Conservation (phyloP, 2,797 vertebrate species). For the Aulostomus chinensis region DNA sequence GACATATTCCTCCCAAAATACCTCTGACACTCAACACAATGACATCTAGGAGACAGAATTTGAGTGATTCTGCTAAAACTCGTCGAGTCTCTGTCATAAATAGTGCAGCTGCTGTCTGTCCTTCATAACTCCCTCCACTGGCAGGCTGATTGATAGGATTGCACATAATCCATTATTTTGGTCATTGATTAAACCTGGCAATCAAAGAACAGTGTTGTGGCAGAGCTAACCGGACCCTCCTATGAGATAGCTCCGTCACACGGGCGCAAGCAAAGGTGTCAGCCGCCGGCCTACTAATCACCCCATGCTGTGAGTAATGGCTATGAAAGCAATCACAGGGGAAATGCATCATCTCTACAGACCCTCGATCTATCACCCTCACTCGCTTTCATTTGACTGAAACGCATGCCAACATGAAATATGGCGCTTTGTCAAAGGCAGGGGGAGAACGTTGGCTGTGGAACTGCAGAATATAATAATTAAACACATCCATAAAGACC, state of each 20-base stretch:
- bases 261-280: conserved; percentile 53
- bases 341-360: conserved; percentile 75
- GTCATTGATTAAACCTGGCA: conserved; percentile 55
- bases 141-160: conserved; percentile 54
- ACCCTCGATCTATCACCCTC: conserved; percentile 68
- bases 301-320: conserved; percentile 69
- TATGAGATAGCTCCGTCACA: conserved; percentile 48
- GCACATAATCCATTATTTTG: conserved; percentile 64
- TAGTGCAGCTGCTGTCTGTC: conserved; percentile 34
- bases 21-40: conserved; percentile 44
- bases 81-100: conserved; percentile 34
- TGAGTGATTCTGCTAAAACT: conserved; percentile 48
- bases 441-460: conserved; percentile 27
- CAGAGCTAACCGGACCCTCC: conserved; percentile 57
- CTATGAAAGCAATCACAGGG: conserved; percentile 70
- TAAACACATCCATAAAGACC: conserved; percentile 60
- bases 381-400: conserved; percentile 74
- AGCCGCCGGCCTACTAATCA: conserved; percentile 68
- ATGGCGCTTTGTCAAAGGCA: conserved; percentile 66
- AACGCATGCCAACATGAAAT: conserved; percentile 69
- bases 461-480: conserved; percentile 64
- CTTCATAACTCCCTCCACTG: conserved; percentile 22
- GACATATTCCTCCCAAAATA: conserved; percentile 49
- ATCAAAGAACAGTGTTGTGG: conserved; percentile 58
- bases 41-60: conserved; percentile 34